Evolutionary conservation across 1,140 invertebrate species (phyloP).

Genomic region (Solen grandis): DNA sequence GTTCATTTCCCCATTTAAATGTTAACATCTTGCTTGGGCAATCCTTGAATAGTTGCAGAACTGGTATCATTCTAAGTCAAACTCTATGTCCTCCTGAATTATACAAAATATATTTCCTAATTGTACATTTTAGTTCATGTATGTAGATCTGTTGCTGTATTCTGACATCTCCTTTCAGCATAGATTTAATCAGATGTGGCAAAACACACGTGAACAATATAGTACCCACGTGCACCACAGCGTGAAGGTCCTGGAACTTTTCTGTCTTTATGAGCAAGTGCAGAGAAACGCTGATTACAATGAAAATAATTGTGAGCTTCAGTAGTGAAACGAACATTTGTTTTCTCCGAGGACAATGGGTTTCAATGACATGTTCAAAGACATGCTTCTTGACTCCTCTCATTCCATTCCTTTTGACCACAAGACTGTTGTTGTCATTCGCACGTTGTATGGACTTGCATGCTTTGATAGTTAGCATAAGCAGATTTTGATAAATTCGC

Average conservation of each 20-base stretch:
- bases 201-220: constrained; percentile 36
- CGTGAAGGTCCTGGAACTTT: constrained; percentile 25
- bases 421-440: background rate
- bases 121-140: too few species aligned
- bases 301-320: constrained; percentile 5
- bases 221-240: constrained; percentile 27
- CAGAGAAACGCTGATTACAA: constrained; percentile 12
- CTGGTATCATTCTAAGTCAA: too few species aligned
- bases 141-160: too few species aligned
- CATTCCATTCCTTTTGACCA: background rate
- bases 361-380: constrained; percentile 46
- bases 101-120: too few species aligned
- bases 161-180: too few species aligned
- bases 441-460: constrained; percentile 4
- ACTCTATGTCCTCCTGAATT: too few species aligned
- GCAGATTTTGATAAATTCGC: background rate
- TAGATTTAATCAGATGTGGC: constrained; percentile 22
- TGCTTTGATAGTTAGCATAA: constrained; percentile 6
- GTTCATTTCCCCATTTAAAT: too few species aligned
- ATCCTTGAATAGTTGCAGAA: too few species aligned
- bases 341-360: constrained; percentile 21
- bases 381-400: constrained; percentile 2
- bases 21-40: too few species aligned
- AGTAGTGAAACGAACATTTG: constrained; percentile 21
- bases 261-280: constrained; percentile 30